These are phyloP conservation scores for Cacatua alba DNA, from an alignment of 2,113 vertebrate species.

Conservation along the genomic window DNA sequence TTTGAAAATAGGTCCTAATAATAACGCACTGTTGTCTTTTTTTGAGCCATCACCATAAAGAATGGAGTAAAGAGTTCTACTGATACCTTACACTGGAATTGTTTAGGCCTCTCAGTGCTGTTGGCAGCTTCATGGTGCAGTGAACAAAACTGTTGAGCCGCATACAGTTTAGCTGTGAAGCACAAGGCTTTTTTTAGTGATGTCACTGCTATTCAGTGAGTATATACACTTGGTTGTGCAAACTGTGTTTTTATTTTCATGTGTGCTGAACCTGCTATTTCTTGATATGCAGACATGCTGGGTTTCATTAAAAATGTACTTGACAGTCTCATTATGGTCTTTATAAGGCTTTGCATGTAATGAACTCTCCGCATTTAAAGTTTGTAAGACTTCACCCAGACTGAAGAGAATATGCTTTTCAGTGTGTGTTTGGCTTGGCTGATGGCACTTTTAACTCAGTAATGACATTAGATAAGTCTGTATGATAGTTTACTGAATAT, in stretches of 20 bases:
- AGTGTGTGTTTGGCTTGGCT: background rate
- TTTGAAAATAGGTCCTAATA: background rate
- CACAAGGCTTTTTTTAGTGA: background rate
- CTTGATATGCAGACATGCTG: background rate
- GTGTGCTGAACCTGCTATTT: background rate
- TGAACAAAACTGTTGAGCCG: background rate
- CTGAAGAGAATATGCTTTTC: background rate
- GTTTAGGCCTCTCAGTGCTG: background rate
- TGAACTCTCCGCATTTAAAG: background rate
- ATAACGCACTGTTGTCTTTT: background rate
- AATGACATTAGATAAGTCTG: background rate
- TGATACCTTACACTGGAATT: background rate
- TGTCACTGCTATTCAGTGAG: background rate
- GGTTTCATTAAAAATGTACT: background rate
- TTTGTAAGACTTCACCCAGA: background rate
- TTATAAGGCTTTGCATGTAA: background rate
- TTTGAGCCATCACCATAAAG: background rate
- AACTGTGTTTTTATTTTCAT: background rate
- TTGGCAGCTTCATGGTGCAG: background rate
- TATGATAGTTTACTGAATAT: background rate
- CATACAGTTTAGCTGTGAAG: background rate
- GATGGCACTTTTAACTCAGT: slow-evolving; percentile 31
- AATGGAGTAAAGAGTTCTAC: background rate
- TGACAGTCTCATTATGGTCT: background rate
- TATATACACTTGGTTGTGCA: background rate